Conservation (phyloP, 2,888 invertebrate genomes). For the Syrphus vitripennis region DNA sequence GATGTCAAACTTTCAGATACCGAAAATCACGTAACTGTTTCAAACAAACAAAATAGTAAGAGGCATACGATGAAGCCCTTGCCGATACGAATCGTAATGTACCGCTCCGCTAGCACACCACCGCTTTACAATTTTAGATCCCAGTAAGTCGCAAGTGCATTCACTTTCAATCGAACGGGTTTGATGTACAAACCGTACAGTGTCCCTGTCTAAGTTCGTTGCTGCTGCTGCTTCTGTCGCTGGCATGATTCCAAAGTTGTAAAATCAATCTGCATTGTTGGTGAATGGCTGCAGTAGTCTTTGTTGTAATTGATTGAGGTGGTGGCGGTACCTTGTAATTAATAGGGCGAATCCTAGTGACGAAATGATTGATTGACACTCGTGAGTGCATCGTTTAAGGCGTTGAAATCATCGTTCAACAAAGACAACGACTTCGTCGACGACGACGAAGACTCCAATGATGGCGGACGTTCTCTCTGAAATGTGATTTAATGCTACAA, state of each 20-base stretch:
- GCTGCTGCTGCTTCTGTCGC: not conserved
- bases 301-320: constrained; percentile 3
- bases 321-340: constrained; percentile 44
- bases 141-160: constrained; percentile 60
- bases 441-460: not conserved
- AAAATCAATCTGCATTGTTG: constrained; percentile 3
- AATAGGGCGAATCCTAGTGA: constrained; percentile 66
- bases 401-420: not conserved
- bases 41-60: constrained; percentile 18
- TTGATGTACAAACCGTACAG: not conserved
- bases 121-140: not conserved
- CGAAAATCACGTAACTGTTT: constrained; percentile 51
- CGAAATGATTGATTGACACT: constrained; percentile 70
- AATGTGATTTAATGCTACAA: not conserved
- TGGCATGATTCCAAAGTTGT: not conserved
- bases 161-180: constrained; percentile 62
- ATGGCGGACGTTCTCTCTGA: constrained; percentile 1
- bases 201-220: not conserved
- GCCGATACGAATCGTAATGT: not conserved
- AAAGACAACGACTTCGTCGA: no score
- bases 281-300: constrained; percentile 35
- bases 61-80: constrained; percentile 53
- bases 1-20: constrained; percentile 44
- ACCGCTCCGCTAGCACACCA: not conserved
- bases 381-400: constrained; percentile 53